Base-by-base conservation (phyloP, 92 coral and sea anemone genomes). In the Heteractis magnifica region DNA sequence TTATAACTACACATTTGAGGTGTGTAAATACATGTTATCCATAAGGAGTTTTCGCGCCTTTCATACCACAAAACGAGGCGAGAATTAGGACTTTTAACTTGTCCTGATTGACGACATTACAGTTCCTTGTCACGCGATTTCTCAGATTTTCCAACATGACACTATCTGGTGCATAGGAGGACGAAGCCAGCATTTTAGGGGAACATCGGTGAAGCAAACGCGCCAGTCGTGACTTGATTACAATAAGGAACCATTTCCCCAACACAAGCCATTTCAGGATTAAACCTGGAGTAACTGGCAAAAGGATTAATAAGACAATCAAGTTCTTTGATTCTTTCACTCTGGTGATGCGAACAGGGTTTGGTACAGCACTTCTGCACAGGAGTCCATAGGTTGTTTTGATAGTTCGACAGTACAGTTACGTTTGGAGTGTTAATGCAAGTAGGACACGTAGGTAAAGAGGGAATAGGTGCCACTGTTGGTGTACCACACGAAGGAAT, bases 391-490 rank as follows among this genome's bases (percentile, higher is more conserved):
- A 94, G 81, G 52, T 86, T 92, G 65, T 85, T 79, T 75, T 89
- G 95, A 78, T 89, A 91, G 10, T 91, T 84, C 3, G 91, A 79
- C 0, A 92, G 85, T 9, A 87, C 72, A 8, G 85, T 65, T 12
- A 56, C 77, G 5, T 87, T 81, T 52, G 92, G 84, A 56, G 95
- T 79, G 64, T 87, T 92, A 56, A 94, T 79, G 50, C 98, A 94
- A 12, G 98, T 89, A 10, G 98, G 95, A 53, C 98, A 94, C 0
- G 95, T 91, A 0, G 98, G 98, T 52, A 94, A 87, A 10, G 98
- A 91, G 15, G 95, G 93, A 4, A 94, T 91, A 6, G 98, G 87
- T 44, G 93, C 65, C 15, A 26, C 77, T n/a, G 92, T 49, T 14
- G 89, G 87, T 19, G 89, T 52, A 5, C 83, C 80, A 56, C 85